phyloP scores from a whole-genome alignment of 2,797 vertebrate species.

The Nannoperca obscura region DNA sequence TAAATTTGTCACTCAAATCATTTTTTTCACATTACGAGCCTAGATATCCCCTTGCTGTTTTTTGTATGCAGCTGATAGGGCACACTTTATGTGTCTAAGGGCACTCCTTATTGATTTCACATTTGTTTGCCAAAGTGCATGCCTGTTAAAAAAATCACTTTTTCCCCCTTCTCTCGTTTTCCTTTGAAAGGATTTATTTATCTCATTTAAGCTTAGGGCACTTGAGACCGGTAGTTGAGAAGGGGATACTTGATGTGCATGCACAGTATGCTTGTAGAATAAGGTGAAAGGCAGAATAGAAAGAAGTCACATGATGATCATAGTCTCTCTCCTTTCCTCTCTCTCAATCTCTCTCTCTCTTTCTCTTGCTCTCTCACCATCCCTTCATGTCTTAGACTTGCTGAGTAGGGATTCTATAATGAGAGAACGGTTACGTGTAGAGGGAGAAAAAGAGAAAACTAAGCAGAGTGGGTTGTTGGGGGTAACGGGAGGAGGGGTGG shows the following conservation, averaged over 20 bases:
- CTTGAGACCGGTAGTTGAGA: slow-evolving; percentile 49
- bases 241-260: slow-evolving; percentile 33
- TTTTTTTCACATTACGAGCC: slow-evolving; percentile 42
- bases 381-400: slow-evolving; percentile 62
- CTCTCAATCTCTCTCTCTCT: slow-evolving; percentile 9
- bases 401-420: slow-evolving; percentile 82
- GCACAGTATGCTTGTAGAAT: slow-evolving; percentile 38
- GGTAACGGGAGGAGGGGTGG: background rate
- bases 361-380: slow-evolving; percentile 16
- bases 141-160: slow-evolving; percentile 45
- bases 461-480: slow-evolving; percentile 66
- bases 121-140: slow-evolving; percentile 69
- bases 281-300: slow-evolving; percentile 58
- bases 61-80: slow-evolving; percentile 47
- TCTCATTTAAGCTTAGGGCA: slow-evolving; percentile 57
- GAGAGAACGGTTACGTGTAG: slow-evolving; percentile 75
- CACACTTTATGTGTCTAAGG: slow-evolving; percentile 46
- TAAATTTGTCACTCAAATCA: slow-evolving; percentile 55
- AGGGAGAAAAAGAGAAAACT: slow-evolving; percentile 73
- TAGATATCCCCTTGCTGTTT: slow-evolving; percentile 18
- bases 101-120: slow-evolving; percentile 70
- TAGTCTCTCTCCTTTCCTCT: slow-evolving; percentile 37
- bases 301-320: slow-evolving; percentile 58
- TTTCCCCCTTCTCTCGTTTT: slow-evolving; percentile 33
- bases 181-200: slow-evolving; percentile 68